Evolutionary conservation across 2,888 invertebrate genomes (phyloP), one percentile per base, ranked within the genome.

Genomic region (Oligia strigilis): DNA sequence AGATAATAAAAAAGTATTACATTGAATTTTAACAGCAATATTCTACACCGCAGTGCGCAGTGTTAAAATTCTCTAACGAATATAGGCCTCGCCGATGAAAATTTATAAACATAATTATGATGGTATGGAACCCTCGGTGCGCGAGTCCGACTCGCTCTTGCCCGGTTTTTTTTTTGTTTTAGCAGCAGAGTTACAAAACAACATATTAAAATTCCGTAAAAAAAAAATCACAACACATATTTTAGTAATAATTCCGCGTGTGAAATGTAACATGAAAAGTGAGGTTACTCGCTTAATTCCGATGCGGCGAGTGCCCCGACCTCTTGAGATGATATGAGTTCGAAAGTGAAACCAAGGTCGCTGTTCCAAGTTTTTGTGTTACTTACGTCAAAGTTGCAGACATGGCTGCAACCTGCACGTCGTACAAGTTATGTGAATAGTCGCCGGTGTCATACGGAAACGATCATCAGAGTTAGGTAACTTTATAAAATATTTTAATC

Each of bases 291-390:
- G 84, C 81, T 88, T 82, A 84, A 89, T 85, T 88, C 84, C 84
- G 82, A 82, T 81, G 87, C 80, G 83, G 79, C 82, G 91, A 93
- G 93, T 92, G 90, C 91, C 88, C 91, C 91, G 93, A 94, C 92
- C 93, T 93, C 90, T 87, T 80, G 76, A 82, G 80, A 89, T 89
- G 91, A 91, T 91, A 90, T 84, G 84, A 88, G 91, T 90, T 94
- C 91, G 95, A 96, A 96, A 96, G 96, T 94, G 94, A 95, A 95
- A 90, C 88, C 93, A 92, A 91, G 91, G 91, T 90, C 88, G 84
- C 55, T 72, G 78, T 23, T 83, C 83, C 81, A 78, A 77, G 82
- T 80, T 88, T 88, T 86, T 80, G 78, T 82, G 78, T 82, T 82
- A 77, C 77, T 83, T 83, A 79, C 77, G 80, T 83, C 58, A 72